Percentiles rank a stretch among this genome's conserved stretches.
Conservation (phyloP, 2,113 vertebrate species). For the Octodon degus region DNA sequence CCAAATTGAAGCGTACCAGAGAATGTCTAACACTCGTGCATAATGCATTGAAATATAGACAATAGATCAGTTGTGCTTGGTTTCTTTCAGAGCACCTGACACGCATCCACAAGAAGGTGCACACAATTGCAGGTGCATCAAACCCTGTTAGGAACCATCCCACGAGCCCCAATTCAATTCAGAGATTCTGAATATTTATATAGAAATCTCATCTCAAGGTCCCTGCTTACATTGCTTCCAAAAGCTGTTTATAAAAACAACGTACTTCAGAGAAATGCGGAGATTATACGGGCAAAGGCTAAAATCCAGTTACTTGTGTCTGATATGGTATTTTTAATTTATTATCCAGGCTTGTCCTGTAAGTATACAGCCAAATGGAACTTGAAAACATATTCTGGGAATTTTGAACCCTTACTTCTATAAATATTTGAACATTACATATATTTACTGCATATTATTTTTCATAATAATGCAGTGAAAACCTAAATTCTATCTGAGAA, state of each 20-base stretch:
- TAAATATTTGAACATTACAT: neutral
- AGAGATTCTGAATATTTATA: constrained; percentile 56
- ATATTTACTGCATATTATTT: neutral
- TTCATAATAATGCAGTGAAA: neutral
- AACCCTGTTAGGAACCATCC: neutral
- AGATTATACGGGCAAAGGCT: neutral
- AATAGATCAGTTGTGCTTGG: constrained; percentile 3
- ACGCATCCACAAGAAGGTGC: neutral
- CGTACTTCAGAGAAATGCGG: constrained; percentile 5
- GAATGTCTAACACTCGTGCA: constrained; percentile 3
- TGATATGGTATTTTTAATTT: neutral
- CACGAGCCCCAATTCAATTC: neutral
- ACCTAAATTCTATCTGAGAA: neutral
- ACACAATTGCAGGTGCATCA: neutral
- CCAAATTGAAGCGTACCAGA: neutral
- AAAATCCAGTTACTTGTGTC: neutral
- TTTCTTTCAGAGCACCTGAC: neutral
- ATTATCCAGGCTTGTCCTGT: neutral
- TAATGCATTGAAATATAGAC: neutral
- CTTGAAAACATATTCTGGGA: neutral
- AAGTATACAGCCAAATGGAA: neutral
- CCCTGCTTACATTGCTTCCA: constrained; percentile 21
- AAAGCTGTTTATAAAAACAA: constrained; percentile 23
- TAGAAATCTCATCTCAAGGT: neutral
- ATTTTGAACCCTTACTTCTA: neutral